Evolutionary conservation across 1,140 invertebrate species (phyloP).

Genomic region (Ceratoteleas bidentatus): DNA sequence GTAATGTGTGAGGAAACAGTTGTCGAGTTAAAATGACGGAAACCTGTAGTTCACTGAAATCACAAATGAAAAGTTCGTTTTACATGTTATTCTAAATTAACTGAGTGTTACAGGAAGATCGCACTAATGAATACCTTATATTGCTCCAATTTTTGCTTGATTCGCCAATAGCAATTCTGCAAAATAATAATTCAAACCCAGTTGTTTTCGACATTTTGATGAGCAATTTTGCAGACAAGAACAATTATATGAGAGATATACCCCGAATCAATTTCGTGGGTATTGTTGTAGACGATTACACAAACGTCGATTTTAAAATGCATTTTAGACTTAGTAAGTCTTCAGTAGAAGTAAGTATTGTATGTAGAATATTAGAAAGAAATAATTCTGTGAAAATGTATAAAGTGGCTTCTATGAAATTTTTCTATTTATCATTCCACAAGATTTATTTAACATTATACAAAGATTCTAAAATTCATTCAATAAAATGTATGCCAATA

Average conservation of each 20-base stretch:
- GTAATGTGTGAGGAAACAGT: too few species aligned
- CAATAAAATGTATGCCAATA: too few species aligned
- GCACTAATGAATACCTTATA: not conserved
- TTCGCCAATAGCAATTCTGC: constrained; percentile 6
- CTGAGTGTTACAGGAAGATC: not conserved
- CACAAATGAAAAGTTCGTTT: too few species aligned
- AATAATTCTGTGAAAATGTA: not conserved
- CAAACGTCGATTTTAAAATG: constrained; percentile 17
- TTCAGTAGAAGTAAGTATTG: constrained; percentile 15
- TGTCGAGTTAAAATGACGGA: too few species aligned
- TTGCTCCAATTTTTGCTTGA: constrained; percentile 11
- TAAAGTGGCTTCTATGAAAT: not conserved
- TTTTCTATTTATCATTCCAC: not conserved
- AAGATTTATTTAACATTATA: not conserved
- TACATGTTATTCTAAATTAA: too few species aligned
- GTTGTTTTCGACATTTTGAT: constrained; percentile 4
- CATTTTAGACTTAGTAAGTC: constrained; percentile 14
- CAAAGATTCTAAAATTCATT: too few species aligned
- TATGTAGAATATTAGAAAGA: too few species aligned
- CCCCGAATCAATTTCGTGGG: constrained; percentile 15
- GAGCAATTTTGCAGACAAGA: not conserved
- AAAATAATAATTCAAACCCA: constrained; percentile 5
- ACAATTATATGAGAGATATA: constrained; percentile 4
- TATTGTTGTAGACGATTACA: constrained; percentile 11
- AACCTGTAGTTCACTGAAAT: too few species aligned